Evolutionary conservation across 2,113 vertebrate genomes (phyloP), one percentile per base, ranked within the genome.

Genomic region (Irena cyanogastra): DNA sequence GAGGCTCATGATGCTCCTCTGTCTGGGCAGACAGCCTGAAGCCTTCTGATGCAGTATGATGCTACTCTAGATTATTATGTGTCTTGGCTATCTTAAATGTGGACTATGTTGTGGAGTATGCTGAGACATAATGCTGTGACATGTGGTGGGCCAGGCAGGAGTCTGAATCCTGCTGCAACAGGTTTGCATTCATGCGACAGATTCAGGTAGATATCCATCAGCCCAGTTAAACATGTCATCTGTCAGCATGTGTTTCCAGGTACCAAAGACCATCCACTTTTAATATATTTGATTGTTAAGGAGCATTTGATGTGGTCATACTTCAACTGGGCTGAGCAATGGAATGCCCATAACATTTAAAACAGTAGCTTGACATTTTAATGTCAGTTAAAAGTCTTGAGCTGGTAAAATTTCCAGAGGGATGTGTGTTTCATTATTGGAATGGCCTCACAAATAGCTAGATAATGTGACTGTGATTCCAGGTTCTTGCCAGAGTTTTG

Each of bases 381-480:
- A 97, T 97, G 93, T 91, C 96, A 98, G 57, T 97, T 97, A 96
- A 90, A 97, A 95, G 74, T n/a, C 87, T 96, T 91, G 92, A 94
- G 90, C 79, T 82, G 84, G 50, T 93, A 79, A 70, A 19, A 35
- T 75, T 90, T 69, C 88, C 72, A 78, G 47, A 33, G 80, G 69
- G 74, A 78, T 1, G 1, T n/a, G 33, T 56, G 59, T 75, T 95
- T 95, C 71, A 71, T 93, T 93, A 87, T 18, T 54, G 65, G 39
- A 64, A 92, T 7, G 16, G 31, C 70, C 56, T 75, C 79, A 75
- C 57, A 87, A 89, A 87, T 83, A 60, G 59, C 47, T 89, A 13
- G 45, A 27, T 95, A 91, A 95, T 78, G 44, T 54, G 50, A 21
- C 47, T 91, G 39, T 82, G 85, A 83, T 84, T 68, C 79, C 70